A percentile compares a stretch with the other conserved stretches of the same genome.
Conservation (phyloP, 2,113 vertebrate genomes). For the Carlito syrichta region DNA sequence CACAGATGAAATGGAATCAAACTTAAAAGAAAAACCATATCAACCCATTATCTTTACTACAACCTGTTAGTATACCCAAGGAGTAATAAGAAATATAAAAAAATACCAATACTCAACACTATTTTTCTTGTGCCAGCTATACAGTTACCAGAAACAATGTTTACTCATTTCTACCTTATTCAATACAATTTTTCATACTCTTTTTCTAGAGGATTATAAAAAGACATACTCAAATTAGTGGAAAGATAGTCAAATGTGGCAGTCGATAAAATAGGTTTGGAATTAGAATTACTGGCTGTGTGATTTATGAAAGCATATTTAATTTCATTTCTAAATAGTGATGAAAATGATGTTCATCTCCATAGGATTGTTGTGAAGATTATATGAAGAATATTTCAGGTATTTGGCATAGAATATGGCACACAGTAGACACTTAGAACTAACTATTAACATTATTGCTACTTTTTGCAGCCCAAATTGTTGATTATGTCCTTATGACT, state of each 20-base stretch:
- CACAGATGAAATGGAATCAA: neutral
- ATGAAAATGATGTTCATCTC: neutral
- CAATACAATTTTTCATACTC: neutral
- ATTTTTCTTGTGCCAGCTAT: neutral
- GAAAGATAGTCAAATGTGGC: neutral
- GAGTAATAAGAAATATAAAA: neutral
- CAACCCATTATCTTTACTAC: neutral
- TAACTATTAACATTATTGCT: neutral
- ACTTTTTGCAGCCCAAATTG: neutral
- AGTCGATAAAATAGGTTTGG: neutral
- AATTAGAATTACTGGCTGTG: neutral
- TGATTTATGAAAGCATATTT: neutral
- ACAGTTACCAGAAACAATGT: neutral
- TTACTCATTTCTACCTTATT: neutral
- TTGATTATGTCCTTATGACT: neutral
- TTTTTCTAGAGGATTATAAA: neutral
- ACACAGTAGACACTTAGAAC: neutral
- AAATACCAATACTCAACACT: neutral
- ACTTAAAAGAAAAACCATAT: neutral
- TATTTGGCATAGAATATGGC: neutral
- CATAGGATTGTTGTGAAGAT: neutral
- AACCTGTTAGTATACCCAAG: neutral
- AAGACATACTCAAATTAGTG: neutral
- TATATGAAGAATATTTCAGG: neutral
- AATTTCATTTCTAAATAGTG: neutral